These are phyloP conservation scores for Montipora foliosa DNA, from an alignment of 64 coral and sea anemone genomes.

Conservation along the genomic window DNA sequence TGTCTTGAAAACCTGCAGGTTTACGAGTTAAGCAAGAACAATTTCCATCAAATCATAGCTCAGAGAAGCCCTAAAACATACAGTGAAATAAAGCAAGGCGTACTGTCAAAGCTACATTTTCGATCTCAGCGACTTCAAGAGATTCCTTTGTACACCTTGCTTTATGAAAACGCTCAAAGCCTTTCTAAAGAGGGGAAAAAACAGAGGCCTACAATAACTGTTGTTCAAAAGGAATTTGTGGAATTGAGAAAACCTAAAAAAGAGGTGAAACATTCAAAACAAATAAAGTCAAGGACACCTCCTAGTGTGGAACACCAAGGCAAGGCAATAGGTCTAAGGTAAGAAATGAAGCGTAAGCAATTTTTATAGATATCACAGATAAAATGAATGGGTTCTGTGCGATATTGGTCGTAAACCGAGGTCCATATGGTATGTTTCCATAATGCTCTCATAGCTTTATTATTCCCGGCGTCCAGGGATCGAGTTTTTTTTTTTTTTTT, in stretches of 20 bases:
- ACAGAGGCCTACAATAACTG: background rate
- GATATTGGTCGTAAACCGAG: no score
- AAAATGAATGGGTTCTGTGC: no score
- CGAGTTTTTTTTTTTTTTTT: no score
- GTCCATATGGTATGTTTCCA: no score
- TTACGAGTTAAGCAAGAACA: constrained; percentile 82
- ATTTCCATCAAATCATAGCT: constrained; percentile 72
- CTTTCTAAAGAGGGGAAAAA: background rate
- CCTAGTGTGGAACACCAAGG: no score
- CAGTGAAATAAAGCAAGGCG: constrained; percentile 42
- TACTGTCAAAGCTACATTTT: constrained; percentile 48
- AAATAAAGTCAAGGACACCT: no score
- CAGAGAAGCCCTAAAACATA: constrained; percentile 72
- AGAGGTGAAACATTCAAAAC: background rate
- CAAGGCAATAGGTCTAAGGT: no score
- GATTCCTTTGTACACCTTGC: constrained; percentile 64
- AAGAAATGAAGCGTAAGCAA: no score
- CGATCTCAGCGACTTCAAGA: constrained; percentile 48
- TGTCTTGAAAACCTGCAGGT: constrained; percentile 86
- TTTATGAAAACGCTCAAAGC: constrained; percentile 39
- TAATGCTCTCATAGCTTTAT: no score
- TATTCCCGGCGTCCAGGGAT: no score
- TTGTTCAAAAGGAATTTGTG: background rate
- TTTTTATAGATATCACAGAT: no score
- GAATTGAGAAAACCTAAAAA: background rate